Conservation (phyloP, 2,797 vertebrate species). For the Bradypodion pumilum region DNA sequence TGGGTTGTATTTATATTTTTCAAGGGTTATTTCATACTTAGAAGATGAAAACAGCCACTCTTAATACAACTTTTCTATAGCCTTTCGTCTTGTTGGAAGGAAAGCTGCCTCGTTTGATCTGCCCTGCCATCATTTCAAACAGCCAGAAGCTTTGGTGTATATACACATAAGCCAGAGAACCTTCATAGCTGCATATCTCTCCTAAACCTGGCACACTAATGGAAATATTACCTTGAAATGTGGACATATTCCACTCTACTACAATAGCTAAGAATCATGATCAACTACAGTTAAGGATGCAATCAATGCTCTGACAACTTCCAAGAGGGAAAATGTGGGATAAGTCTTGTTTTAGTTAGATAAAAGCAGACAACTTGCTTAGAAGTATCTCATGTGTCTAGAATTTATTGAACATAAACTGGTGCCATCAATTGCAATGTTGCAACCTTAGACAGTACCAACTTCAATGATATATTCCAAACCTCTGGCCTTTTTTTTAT, state of each 20-base stretch:
- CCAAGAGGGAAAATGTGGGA: not conserved
- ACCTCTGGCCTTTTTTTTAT: not conserved
- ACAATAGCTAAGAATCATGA: not conserved
- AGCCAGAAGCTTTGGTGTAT: not conserved
- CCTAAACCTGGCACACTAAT: no score
- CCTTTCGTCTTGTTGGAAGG: slow-evolving; percentile 29
- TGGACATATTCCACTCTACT: not conserved
- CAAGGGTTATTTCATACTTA: slow-evolving; percentile 43
- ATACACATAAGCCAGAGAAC: not conserved
- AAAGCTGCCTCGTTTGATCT: not conserved
- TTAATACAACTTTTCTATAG: slow-evolving; percentile 33
- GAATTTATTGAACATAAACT: not conserved
- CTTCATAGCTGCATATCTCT: not conserved
- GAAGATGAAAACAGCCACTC: slow-evolving; percentile 35
- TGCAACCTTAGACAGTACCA: not conserved
- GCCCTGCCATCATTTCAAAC: not conserved
- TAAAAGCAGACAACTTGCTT: not conserved
- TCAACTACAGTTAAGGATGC: not conserved
- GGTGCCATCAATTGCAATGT: not conserved
- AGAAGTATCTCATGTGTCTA: not conserved
- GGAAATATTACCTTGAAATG: no score
- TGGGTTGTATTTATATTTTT: slow-evolving; percentile 49
- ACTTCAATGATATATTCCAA: not conserved
- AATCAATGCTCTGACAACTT: not conserved
- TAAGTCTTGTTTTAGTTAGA: not conserved